Base-by-base conservation (phyloP, 53 echinoderm and acorn worm genomes). In the Actinopyga echinites region DNA sequence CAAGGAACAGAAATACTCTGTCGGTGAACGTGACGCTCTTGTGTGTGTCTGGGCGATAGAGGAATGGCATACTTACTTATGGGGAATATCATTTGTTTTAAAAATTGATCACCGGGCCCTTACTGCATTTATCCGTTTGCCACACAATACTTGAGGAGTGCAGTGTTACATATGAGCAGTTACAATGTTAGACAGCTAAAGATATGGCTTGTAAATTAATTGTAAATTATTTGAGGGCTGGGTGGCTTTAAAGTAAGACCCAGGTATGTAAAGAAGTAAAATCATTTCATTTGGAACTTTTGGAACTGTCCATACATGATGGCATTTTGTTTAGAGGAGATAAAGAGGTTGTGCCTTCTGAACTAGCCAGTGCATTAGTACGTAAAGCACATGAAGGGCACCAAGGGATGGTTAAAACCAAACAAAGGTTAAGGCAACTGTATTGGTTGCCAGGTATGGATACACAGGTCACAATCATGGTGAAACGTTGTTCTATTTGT, bases 401-500 rank as follows among this genome's bases (percentile, higher is more conserved):
- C 31, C 90, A 90, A 32, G 90, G 93, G 1, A 78, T 93, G 8
- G 80, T 87, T 4, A 36, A 81, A 19, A 93, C 90, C 26, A 90
- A 90, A 54, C 93, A 88, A 36, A 30, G 69, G 8, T 36, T 85
- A 23, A 12, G 93, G 23, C 79, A 88, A 37, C 55, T 80, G 7
- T 88, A 91, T 43, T 87, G 90, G 88, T 93, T 88, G 93, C 93
- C 88, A 19, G 26, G 35, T 12, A 85, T 93, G 80, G 93, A 93
- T 44, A 35, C 28, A 57, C 81, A 65, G 3, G 67, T 83, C 1
- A 42, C 42, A 10, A 26, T 77, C 3, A 21, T 66, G 53, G 35
- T 85, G 30, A 65, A 65, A 12, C 31, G 69, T 62, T 91, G 91
- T 57, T 17, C 42, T 31, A 45, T 67, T 26, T 92, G 83, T 30